Evolutionary conservation across 2,888 invertebrate genomes (phyloP).

Genomic region (Pilophorus perplexus): DNA sequence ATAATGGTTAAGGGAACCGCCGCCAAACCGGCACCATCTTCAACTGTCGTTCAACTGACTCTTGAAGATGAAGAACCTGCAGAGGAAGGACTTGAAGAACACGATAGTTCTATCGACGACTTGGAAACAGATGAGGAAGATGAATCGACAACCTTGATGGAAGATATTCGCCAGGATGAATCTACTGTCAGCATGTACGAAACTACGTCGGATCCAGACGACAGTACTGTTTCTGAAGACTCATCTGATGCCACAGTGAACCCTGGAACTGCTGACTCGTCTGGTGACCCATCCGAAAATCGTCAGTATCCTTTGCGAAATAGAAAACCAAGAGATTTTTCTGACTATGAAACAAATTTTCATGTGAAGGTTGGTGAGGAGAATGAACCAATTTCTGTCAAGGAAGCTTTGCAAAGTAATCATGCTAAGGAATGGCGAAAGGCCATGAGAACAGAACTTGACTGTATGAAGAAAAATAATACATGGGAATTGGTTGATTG

Average conservation of each 20-base stretch:
- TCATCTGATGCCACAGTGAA: background rate
- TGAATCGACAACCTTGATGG: no score
- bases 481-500: no score
- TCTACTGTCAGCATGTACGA: no score
- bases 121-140: background rate
- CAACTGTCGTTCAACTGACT: background rate
- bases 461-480: no score
- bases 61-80: background rate
- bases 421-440: background rate
- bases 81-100: background rate
- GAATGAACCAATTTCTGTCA: constrained; percentile 8
- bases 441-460: no score
- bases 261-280: background rate
- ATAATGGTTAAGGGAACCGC: background rate
- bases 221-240: background rate
- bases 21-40: background rate
- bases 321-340: background rate
- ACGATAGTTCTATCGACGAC: background rate
- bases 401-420: background rate
- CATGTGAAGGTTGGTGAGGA: constrained; percentile 4
- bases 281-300: background rate
- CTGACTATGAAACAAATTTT: constrained; percentile 7
- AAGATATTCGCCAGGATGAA: no score
- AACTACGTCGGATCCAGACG: background rate
- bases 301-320: background rate